Evolutionary conservation across 92 coral and sea anemone species (phyloP).

Genomic region (Hydrozoanthus gracilis): DNA sequence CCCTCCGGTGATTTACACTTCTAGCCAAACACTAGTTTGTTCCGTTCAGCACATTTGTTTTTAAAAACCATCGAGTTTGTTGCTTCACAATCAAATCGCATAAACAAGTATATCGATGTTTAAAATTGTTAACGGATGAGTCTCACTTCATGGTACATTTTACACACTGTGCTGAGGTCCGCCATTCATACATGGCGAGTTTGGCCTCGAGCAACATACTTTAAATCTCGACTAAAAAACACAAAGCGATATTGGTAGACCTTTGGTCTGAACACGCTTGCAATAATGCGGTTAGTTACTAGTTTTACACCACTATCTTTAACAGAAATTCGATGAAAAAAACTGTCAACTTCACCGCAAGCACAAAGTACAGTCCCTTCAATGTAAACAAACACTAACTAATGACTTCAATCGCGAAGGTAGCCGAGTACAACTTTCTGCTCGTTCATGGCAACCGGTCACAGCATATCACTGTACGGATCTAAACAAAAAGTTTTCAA

Average conservation of each 20-base stretch:
- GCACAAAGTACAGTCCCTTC: not conserved
- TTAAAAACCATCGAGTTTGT: not conserved
- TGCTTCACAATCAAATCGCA: not conserved
- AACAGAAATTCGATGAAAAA: not conserved
- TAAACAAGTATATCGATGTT: not conserved
- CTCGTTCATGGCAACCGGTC: not conserved
- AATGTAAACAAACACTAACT: conserved; percentile 24
- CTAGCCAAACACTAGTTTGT: not conserved
- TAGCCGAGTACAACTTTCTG: not conserved
- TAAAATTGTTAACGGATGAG: not conserved
- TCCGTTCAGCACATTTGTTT: not conserved
- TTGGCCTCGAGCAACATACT: conserved; percentile 26
- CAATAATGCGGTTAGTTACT: not conserved
- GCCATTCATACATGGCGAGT: not conserved
- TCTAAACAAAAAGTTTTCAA: not conserved
- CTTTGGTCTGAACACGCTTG: not conserved
- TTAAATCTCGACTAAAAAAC: not conserved
- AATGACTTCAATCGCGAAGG: not conserved
- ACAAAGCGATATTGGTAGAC: not conserved
- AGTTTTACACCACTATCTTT: not conserved
- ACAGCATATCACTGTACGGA: not conserved
- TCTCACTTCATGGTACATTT: not conserved
- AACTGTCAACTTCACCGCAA: conserved; percentile 5
- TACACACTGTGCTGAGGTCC: not conserved
- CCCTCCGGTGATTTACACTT: not conserved